Percentiles rank a stretch among this genome's conserved stretches.
phyloP scores from a whole-genome alignment of 2,888 invertebrate species.

The Amiota minor region DNA sequence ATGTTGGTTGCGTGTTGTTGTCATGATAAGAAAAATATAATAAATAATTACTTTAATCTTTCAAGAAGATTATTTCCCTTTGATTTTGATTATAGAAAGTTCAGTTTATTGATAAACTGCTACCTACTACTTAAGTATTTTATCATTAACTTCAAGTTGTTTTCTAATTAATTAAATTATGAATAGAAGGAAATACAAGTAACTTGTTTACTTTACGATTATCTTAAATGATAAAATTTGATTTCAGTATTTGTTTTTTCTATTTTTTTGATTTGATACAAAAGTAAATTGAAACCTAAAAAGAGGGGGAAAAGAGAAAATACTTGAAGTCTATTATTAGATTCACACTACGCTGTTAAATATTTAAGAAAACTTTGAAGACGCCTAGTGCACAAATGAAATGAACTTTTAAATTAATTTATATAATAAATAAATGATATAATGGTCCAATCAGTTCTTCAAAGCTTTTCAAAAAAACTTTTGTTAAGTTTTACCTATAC shows the following conservation, averaged over 20 bases:
- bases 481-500: too few relatives aligned
- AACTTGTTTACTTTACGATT: constrained; percentile 15
- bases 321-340: too few relatives aligned
- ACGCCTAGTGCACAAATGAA: too few relatives aligned
- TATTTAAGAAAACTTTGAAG: too few relatives aligned
- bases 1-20: background rate
- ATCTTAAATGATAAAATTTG: background rate
- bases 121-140: background rate
- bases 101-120: background rate
- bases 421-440: too few relatives aligned
- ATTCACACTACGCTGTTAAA: too few relatives aligned
- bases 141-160: background rate
- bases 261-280: too few relatives aligned
- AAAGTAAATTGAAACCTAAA: constrained; percentile 2
- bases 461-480: too few relatives aligned
- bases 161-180: constrained; percentile 24
- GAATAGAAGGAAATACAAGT: background rate
- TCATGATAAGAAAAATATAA: background rate
- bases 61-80: background rate
- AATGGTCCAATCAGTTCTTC: too few relatives aligned
- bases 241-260: background rate
- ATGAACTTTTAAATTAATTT: too few relatives aligned
- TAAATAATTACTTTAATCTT: background rate
- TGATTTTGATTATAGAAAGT: background rate
- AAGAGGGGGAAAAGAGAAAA: constrained; percentile 13